Evolutionary conservation across 2,113 vertebrate genomes (phyloP), one percentile per base, ranked within the genome.

Genomic region (Nicator chloris): DNA sequence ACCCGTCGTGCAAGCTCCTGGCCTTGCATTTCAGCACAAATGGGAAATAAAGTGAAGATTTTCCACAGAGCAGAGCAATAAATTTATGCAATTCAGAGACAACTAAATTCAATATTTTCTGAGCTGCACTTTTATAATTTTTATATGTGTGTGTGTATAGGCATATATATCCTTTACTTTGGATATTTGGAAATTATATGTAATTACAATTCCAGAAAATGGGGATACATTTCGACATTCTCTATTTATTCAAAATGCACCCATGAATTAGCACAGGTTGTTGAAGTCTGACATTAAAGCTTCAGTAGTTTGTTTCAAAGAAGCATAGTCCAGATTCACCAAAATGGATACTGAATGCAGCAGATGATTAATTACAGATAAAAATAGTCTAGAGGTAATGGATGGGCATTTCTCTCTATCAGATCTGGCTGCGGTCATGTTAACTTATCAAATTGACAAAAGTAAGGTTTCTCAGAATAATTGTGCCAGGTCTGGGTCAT

Each of bases 311-410:
- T 71, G 68, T 83, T 79, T 2, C 2, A 77, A 79, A 83, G 40
- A 47, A 88, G 71, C 54, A 71, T 20, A 82, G 50, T 68, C 45
- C 33, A 59, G 77, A 51, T 68, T 91, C 66, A 79, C 12, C 0
- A 0, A 87, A 89, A 85, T 39, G 45, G 72, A 31, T 66, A 60
- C 14, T 51, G 66, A 89, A 92, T 96, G 40, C 53, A 90, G 65
- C 68, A 75, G 47, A 76, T 95, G 81, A 86, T 88, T 86, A 86
- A 92, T 92, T 91, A 82, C n/a, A 79, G 77, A 49, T 72, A 84
- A 92, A 92, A 95, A 76, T 61, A 89, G 50, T 54, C 49, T n/a
- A 17, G 59, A 86, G 79, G 30, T 80, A 89, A 89, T 68, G 61
- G 80, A 84, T 61, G 37, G 61, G 11, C 20, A 69, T 86, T 86